A percentile compares a stretch with the other conserved stretches of the same genome.
phyloP scores from a whole-genome alignment of 2,797 vertebrate species.

The Melanotaenia parkinsoni region DNA sequence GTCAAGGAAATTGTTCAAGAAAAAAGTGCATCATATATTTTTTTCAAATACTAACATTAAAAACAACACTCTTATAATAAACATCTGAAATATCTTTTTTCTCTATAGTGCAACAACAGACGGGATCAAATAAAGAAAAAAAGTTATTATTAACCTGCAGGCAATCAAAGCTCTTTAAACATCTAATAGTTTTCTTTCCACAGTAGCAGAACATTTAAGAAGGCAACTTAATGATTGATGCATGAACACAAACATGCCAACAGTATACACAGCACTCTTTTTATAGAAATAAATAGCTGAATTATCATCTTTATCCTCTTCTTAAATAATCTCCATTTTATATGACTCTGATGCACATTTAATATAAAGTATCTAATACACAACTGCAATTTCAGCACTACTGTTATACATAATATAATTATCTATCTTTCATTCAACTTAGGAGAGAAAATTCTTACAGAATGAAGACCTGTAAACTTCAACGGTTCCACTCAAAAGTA shows the following conservation, averaged over 20 bases:
- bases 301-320: constrained; percentile 84
- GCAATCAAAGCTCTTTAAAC: constrained; percentile 84
- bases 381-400: constrained; percentile 84
- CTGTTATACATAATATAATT: constrained; percentile 81
- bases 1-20: constrained; percentile 67
- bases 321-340: constrained; percentile 89
- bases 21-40: constrained; percentile 80
- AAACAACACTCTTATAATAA: constrained; percentile 84
- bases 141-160: constrained; percentile 78
- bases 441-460: constrained; percentile 73
- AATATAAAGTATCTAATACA: constrained; percentile 89
- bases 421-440: constrained; percentile 75
- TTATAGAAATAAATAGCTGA: constrained; percentile 89
- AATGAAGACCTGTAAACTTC: constrained; percentile 70
- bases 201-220: constrained; percentile 85
- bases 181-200: constrained; percentile 81
- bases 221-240: constrained; percentile 88
- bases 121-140: constrained; percentile 75
- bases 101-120: constrained; percentile 83
- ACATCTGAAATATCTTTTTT: constrained; percentile 78
- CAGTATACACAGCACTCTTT: constrained; percentile 83
- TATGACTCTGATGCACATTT: constrained; percentile 87
- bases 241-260: constrained; percentile 89
- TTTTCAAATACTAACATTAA: constrained; percentile 83
- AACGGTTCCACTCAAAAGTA: constrained; percentile 62